Conservation (phyloP, 2,113 vertebrate genomes). For the Nerophis lumbriciformis region DNA sequence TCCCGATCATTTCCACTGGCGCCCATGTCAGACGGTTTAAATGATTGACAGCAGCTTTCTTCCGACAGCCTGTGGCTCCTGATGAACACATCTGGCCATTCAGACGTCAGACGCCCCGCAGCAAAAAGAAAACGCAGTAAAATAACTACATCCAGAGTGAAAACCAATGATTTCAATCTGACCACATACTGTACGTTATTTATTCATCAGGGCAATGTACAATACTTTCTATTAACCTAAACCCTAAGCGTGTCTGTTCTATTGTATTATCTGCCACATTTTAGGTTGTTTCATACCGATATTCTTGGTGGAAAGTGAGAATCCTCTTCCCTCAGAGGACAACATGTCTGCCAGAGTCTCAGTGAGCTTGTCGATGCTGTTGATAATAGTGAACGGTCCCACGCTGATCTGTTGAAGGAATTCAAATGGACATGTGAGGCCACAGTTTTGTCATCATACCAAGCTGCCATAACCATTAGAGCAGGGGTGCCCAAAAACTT, state of each 20-base stretch:
- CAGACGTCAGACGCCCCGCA: constrained; percentile 4
- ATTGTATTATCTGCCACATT: neutral
- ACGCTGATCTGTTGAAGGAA: constrained; percentile 42
- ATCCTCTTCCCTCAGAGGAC: constrained; percentile 49
- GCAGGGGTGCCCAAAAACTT: no score
- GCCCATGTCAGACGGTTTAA: constrained; percentile 53
- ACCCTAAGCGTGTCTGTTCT: no score
- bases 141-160: neutral
- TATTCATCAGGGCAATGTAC: neutral
- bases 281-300: constrained; percentile 56
- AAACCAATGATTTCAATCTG: neutral
- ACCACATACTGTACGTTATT: neutral
- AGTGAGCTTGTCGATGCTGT: constrained; percentile 66
- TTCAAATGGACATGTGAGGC: neutral
- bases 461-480: neutral
- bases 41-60: constrained; percentile 52
- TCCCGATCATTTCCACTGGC: constrained; percentile 45
- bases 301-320: constrained; percentile 70
- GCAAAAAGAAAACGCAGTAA: neutral
- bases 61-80: constrained; percentile 57
- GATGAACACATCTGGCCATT: constrained; percentile 60
- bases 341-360: constrained; percentile 63
- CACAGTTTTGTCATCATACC: neutral
- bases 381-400: constrained; percentile 63
- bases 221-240: neutral